phyloP scores from a whole-genome alignment of 1,140 invertebrate species.

The Plutomurus gul region DNA sequence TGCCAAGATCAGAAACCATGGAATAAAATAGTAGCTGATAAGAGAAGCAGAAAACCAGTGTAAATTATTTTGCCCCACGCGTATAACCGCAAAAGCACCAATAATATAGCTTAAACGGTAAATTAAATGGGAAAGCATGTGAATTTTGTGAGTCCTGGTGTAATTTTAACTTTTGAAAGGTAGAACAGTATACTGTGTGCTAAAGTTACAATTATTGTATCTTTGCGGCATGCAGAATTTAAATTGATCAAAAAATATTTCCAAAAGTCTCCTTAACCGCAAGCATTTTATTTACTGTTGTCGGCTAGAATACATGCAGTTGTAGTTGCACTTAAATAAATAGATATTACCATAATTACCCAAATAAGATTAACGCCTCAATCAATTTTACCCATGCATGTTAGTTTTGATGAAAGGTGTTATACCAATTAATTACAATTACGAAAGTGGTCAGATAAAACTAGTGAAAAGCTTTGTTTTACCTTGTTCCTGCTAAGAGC shows the following conservation, averaged over 20 bases:
- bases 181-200: neutral
- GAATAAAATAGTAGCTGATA: neutral
- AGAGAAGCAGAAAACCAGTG: neutral
- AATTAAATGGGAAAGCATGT: conserved; percentile 32
- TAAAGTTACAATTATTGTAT: too few species aligned
- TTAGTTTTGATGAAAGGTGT: too few species aligned
- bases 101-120: conserved; percentile 7
- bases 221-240: too few species aligned
- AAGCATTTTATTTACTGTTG: too few species aligned
- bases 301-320: too few species aligned
- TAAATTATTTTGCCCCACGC: conserved; percentile 32
- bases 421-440: neutral
- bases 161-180: neutral
- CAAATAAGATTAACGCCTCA: too few species aligned
- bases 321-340: too few species aligned
- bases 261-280: too few species aligned
- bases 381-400: too few species aligned
- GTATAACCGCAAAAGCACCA: conserved; percentile 35
- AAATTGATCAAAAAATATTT: too few species aligned
- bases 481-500: conserved; percentile 70
- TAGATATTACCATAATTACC: too few species aligned
- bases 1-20: neutral
- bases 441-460: neutral
- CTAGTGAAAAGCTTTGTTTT: conserved; percentile 10
- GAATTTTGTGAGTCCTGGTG: neutral